Conservation (phyloP, 1,140 invertebrate species). For the Manduca sexta region DNA sequence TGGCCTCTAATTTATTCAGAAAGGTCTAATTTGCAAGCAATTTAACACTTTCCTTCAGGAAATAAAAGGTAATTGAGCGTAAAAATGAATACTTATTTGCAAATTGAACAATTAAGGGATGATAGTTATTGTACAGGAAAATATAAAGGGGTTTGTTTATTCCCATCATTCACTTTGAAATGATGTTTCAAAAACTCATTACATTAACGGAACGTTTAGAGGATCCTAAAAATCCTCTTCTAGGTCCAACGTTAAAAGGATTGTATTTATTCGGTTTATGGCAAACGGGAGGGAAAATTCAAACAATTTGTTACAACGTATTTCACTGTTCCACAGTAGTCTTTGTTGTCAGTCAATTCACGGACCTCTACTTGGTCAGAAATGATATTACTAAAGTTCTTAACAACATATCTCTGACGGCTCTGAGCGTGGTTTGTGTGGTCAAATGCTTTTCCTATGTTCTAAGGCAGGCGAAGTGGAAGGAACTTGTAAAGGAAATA, state of each 20-base stretch:
- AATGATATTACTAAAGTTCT: slow-evolving; percentile 37
- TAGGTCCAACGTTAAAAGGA: slow-evolving; percentile 46
- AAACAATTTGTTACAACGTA: slow-evolving; percentile 19
- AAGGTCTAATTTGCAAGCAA: slow-evolving; percentile 11
- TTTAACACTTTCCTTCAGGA: slow-evolving; percentile 2
- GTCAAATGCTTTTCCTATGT: slow-evolving; percentile 28
- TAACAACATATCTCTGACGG: slow-evolving; percentile 38
- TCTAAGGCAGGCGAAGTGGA: slow-evolving; percentile 9
- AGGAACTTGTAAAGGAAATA: slow-evolving; percentile 14
- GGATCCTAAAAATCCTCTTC: slow-evolving; percentile 37
- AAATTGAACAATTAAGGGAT: slow-evolving; percentile 13
- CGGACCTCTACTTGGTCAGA: slow-evolving; percentile 37
- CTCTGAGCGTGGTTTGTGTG: slow-evolving; percentile 27
- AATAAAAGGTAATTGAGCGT: slow-evolving; percentile 5
- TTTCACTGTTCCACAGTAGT: slow-evolving; percentile 27
- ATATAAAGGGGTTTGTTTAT: background rate
- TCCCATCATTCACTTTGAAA: slow-evolving; percentile 1
- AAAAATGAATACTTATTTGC: slow-evolving; percentile 5
- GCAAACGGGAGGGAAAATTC: slow-evolving; percentile 24
- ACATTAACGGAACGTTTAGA: slow-evolving; percentile 23
- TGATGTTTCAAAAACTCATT: slow-evolving; percentile 19
- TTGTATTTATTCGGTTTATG: slow-evolving; percentile 45
- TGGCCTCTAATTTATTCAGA: background rate
- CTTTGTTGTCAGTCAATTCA: slow-evolving; percentile 36
- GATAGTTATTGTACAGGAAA: background rate